These are phyloP conservation scores for Reticulitermes lucifugus DNA, from an alignment of 2,888 invertebrate species.

Conservation along the genomic window DNA sequence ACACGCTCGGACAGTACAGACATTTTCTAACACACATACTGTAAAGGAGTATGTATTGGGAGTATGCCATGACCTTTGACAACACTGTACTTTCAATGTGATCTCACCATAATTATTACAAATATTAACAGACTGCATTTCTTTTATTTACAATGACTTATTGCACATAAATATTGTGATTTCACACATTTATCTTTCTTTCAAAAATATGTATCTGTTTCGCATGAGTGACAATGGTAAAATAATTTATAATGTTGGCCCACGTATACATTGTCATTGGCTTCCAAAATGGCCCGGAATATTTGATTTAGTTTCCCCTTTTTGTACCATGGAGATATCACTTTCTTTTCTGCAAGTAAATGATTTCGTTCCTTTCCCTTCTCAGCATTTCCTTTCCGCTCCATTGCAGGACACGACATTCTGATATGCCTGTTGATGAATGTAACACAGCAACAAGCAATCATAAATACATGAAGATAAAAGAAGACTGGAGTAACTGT, in stretches of 20 bases:
- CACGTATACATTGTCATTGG: constrained; percentile 26
- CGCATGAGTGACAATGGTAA: not conserved
- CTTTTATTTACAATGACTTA: constrained; percentile 35
- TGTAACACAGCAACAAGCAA: not conserved
- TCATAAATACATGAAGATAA: too few species aligned
- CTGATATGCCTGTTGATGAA: not conserved
- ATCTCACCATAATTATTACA: constrained; percentile 23
- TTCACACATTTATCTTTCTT: not conserved
- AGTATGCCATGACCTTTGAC: not conserved
- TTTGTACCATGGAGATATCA: constrained; percentile 4
- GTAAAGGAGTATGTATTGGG: too few species aligned
- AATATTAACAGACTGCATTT: constrained; percentile 26
- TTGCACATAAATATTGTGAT: constrained; percentile 40
- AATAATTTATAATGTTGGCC: constrained; percentile 23
- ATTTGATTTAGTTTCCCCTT: not conserved
- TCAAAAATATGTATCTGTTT: constrained; percentile 34
- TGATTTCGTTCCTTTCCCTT: not conserved
- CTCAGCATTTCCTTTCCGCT: not conserved
- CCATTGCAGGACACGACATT: not conserved
- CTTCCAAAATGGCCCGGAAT: constrained; percentile 21
- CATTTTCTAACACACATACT: too few species aligned
- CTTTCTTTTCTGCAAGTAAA: not conserved
- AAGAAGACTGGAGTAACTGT: too few species aligned
- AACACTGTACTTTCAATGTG: not conserved
- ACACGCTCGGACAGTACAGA: too few species aligned